Evolutionary conservation across 2,888 invertebrate genomes (phyloP).

Genomic region (Cephonodes hylas): DNA sequence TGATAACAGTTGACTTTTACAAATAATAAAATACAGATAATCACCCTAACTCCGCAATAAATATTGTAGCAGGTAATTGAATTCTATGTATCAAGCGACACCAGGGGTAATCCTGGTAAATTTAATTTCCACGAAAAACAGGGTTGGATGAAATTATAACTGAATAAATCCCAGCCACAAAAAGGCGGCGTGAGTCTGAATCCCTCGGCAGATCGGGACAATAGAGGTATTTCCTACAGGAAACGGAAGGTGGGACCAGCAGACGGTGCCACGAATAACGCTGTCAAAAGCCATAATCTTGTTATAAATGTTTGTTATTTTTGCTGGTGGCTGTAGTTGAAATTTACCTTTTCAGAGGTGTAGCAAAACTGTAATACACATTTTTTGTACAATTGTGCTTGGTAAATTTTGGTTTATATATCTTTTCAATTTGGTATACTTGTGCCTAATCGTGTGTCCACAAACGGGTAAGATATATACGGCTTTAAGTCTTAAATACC

Average conservation of each 20-base stretch:
- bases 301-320: conserved; percentile 19
- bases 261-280: conserved; percentile 42
- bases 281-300: conserved; percentile 29
- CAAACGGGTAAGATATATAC: no score
- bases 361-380: no score
- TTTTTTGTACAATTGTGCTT: no score
- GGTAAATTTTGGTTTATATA: no score
- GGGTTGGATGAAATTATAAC: conserved; percentile 17
- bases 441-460: no score
- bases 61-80: conserved; percentile 4
- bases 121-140: conserved; percentile 15
- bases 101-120: conserved; percentile 13
- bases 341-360: no score
- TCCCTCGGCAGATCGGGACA: conserved; percentile 40
- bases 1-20: no score
- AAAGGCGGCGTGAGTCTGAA: conserved; percentile 13
- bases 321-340: background rate
- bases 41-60: no score
- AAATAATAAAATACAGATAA: no score
- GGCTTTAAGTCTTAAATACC: no score
- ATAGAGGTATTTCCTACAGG: conserved; percentile 41
- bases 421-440: no score
- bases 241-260: conserved; percentile 40
- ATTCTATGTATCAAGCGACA: conserved; percentile 9
- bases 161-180: conserved; percentile 15